phyloP scores from a whole-genome alignment of 2,113 vertebrate species.

The Datnioides undecimradiatus region DNA sequence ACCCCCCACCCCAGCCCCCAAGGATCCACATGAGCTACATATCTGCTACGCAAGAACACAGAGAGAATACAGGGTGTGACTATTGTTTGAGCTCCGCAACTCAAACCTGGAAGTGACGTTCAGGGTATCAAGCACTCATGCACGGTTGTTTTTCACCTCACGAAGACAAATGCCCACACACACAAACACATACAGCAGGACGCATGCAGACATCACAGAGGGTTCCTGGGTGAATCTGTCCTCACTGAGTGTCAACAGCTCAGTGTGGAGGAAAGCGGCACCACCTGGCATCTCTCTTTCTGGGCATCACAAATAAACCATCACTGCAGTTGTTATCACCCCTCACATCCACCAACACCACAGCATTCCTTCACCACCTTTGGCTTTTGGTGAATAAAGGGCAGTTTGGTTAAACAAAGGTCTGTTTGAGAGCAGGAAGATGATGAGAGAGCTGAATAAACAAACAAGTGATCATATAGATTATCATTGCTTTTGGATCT shows the following conservation, averaged over 20 bases:
- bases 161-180: too few relatives aligned
- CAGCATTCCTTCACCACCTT: background rate
- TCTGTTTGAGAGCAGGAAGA: slow-evolving; percentile 3
- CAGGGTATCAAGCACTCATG: slow-evolving; percentile 20
- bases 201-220: slow-evolving; percentile 22
- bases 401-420: background rate
- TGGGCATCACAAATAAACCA: slow-evolving; percentile 20
- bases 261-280: background rate
- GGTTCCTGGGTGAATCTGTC: slow-evolving; percentile 21
- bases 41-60: slow-evolving; percentile 4
- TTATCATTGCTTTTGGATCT: slow-evolving; percentile 15
- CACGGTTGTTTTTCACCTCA: background rate
- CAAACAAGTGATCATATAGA: slow-evolving; percentile 2
- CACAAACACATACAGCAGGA: background rate
- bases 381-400: background rate
- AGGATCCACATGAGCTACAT: slow-evolving; percentile 1
- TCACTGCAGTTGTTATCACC: slow-evolving; percentile 24
- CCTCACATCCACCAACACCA: slow-evolving; percentile 14
- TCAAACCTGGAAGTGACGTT: slow-evolving; percentile 45
- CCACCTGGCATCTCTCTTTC: slow-evolving; percentile 2
- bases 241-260: slow-evolving; percentile 32
- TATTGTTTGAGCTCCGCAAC: slow-evolving; percentile 17
- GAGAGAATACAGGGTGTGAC: slow-evolving; percentile 50
- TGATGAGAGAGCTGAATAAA: background rate
- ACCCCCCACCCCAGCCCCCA: background rate